These are phyloP conservation scores for Malurus elegans DNA, from an alignment of 2,113 vertebrate species.

Conservation along the genomic window DNA sequence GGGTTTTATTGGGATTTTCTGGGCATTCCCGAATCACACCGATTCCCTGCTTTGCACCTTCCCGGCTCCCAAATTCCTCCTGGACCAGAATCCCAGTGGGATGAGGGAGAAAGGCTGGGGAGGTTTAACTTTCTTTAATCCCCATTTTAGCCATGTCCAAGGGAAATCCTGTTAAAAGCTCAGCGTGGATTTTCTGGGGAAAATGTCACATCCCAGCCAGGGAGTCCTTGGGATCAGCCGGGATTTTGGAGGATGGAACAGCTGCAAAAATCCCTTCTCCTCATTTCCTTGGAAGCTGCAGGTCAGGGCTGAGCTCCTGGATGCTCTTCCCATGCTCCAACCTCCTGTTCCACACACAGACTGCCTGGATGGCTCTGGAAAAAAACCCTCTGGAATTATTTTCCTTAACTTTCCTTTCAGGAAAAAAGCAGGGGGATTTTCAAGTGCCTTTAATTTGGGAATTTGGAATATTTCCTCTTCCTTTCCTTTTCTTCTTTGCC, in stretches of 20 bases:
- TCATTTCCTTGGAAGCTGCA: too few relatives aligned
- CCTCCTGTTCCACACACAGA: too few relatives aligned
- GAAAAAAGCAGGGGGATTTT: neutral
- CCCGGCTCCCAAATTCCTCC: neutral
- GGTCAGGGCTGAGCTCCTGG: too few relatives aligned
- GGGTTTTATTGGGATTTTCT: neutral
- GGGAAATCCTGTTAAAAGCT: slow-evolving; percentile 41
- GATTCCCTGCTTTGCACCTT: neutral
- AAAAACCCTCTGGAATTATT: neutral
- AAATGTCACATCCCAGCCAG: neutral
- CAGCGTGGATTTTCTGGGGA: neutral
- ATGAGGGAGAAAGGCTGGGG: neutral
- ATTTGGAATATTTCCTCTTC: neutral
- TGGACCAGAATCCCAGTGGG: neutral
- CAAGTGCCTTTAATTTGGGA: neutral
- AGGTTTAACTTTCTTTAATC: neutral
- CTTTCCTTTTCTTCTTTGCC: neutral
- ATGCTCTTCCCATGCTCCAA: too few relatives aligned
- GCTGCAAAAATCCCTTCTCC: neutral
- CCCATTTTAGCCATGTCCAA: neutral
- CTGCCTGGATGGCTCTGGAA: too few relatives aligned
- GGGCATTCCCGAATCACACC: neutral
- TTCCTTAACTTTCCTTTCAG: neutral
- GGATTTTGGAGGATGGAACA: neutral
- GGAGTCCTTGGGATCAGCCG: neutral